Conservation (phyloP, 2,113 vertebrate genomes). For the Ptychochromis oligacanthus region DNA sequence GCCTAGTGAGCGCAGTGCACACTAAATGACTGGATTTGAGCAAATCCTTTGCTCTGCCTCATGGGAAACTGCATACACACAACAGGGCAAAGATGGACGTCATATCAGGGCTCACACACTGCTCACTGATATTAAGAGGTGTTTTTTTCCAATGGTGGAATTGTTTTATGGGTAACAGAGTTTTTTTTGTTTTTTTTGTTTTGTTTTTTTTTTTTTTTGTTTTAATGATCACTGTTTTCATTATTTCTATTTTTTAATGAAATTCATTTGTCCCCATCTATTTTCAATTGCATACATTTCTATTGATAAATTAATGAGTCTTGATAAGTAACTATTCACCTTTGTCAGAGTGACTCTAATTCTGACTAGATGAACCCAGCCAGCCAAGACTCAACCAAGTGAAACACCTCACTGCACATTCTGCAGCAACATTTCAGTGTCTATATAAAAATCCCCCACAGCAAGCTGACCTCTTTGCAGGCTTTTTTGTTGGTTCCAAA, state of each 20-base stretch:
- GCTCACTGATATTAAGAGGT: slow-evolving; percentile 17
- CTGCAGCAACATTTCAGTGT: not conserved
- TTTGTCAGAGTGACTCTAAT: slow-evolving; percentile 6
- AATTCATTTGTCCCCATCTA: not conserved
- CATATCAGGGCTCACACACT: slow-evolving; percentile 3
- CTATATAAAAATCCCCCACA: not conserved
- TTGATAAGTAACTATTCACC: not conserved
- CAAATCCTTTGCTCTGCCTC: slow-evolving; percentile 63
- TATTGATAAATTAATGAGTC: not conserved
- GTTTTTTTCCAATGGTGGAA: not conserved
- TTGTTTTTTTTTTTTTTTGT: too few relatives aligned
- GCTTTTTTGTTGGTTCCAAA: not conserved
- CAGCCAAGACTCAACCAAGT: not conserved
- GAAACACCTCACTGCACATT: slow-evolving; percentile 7
- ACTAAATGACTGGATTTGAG: slow-evolving; percentile 65
- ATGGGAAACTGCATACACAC: slow-evolving; percentile 38
- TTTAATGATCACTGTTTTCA: not conserved
- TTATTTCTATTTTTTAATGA: not conserved
- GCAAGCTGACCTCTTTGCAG: not conserved
- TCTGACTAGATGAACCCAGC: not conserved
- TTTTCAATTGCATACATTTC: not conserved
- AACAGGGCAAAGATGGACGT: slow-evolving; percentile 25
- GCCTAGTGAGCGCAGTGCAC: slow-evolving; percentile 44
- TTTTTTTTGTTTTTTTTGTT: not conserved
- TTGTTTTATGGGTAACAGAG: not conserved